Evolutionary conservation across 2,888 invertebrate genomes (phyloP), one percentile per base, ranked within the genome.

Genomic region (Drosophila barbarae): DNA sequence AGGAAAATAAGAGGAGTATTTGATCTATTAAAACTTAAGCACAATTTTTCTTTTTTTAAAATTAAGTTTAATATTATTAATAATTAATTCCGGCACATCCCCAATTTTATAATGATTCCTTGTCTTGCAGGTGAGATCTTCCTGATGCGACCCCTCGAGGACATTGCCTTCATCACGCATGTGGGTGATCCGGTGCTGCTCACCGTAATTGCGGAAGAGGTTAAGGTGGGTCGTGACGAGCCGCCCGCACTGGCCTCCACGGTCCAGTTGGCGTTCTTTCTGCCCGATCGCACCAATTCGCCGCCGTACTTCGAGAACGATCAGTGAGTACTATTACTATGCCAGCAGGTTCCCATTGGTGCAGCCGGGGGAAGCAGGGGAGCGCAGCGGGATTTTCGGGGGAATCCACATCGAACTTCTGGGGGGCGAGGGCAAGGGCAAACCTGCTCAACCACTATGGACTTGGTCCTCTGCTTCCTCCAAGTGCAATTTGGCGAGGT

Each of bases 181-280:
- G 93, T 94, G n/a, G 94, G 95, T 52, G 94, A 95, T 58, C 96
- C 96, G 3, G 94, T 96, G 58, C 91, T 96, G 50, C 91, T 96
- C 69, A 95, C 94, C 1, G 94, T 96, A 53, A 93, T 96, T 51
- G 96, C 96, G 4, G 96, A 96, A 88, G 96, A 96, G 90, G 94
- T 96, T 67, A 92, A 94, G 75, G 90, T 93, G 71, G 92, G 92
- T 61, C 91, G 93, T 71, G 92, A 93, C 70, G 95, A 95, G 76
- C 94, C 93, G 12, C 93, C 94, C 71, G 94, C 95, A 23, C 94
- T 95, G 91, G 94, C 95, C 26, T 93, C 95, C 1, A 94, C 94
- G 0, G 95, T 95, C 7, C 95, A 95, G 86, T 91, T 97, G 59
- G 96, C 96, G 12, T 93, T 97, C 75, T 93, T 96, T 70, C 91